Evolutionary conservation across 2,113 vertebrate genomes (phyloP).

Genomic region (Okapia johnstoni): DNA sequence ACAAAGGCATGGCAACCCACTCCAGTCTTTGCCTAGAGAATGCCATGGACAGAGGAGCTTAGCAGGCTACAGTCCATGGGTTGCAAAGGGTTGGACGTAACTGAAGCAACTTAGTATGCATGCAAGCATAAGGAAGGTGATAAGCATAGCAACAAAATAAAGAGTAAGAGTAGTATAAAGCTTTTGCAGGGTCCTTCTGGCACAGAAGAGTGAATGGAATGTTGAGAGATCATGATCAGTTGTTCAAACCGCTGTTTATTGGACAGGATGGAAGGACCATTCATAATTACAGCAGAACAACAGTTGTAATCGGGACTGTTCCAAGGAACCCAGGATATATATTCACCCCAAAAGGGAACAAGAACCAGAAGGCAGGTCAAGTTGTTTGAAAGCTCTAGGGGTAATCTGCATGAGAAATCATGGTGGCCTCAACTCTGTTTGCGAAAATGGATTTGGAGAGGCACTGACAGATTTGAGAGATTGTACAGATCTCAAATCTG

Average conservation of each 20-base stretch:
- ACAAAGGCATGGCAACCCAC: background rate
- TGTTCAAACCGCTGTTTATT: background rate
- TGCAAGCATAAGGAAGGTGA: background rate
- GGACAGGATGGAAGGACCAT: rapidly evolving
- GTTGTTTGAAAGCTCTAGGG: background rate
- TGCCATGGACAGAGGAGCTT: background rate
- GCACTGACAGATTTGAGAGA: background rate
- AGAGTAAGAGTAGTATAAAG: background rate
- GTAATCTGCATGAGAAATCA: background rate
- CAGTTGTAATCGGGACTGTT: background rate
- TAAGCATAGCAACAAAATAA: background rate
- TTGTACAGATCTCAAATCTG: background rate
- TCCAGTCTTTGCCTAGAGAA: background rate
- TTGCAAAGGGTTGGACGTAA: rapidly evolving
- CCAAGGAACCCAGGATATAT: background rate
- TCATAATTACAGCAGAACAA: background rate
- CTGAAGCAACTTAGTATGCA: background rate
- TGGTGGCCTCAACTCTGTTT: background rate
- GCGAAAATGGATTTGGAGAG: background rate
- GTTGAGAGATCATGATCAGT: background rate
- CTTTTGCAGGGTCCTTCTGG: background rate
- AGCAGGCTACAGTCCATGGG: background rate
- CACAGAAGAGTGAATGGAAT: background rate
- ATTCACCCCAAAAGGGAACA: background rate
- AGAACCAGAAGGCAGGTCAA: background rate